phyloP scores from a whole-genome alignment of 1,140 invertebrate species.

The Pseudomyrmex cubaensis region DNA sequence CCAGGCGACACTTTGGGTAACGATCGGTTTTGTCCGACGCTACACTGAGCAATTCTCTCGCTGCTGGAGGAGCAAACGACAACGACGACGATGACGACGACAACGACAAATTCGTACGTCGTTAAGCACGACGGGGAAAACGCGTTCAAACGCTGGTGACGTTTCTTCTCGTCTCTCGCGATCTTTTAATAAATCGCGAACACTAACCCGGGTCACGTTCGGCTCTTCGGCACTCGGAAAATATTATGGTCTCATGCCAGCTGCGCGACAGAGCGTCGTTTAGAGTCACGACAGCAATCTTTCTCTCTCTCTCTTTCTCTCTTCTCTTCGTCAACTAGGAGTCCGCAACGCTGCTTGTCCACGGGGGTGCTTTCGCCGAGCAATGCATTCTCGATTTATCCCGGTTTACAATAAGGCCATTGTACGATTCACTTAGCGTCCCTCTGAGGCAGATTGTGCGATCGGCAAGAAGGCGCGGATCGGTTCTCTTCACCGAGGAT shows the following conservation, averaged over 20 bases:
- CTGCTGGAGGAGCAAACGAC: conserved; percentile 36
- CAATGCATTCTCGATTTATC: conserved; percentile 58
- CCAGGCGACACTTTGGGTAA: conserved; percentile 84
- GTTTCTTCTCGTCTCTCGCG: conserved; percentile 23
- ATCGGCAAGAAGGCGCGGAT: conserved; percentile 20
- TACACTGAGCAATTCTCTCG: conserved; percentile 26
- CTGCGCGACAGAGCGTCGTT: conserved; percentile 60
- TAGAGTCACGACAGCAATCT: conserved; percentile 35
- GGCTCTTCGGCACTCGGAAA: conserved; percentile 31
- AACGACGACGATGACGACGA: conserved; percentile 1
- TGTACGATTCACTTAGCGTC: conserved; percentile 44
- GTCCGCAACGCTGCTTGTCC: background rate
- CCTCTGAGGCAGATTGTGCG: conserved; percentile 30
- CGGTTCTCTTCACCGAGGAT: conserved; percentile 6
- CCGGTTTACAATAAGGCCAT: conserved; percentile 31
- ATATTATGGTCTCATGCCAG: conserved; percentile 60
- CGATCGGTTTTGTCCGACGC: conserved; percentile 77
- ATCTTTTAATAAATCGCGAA: conserved; percentile 71
- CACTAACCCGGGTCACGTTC: conserved; percentile 58
- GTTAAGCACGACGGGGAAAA: background rate
- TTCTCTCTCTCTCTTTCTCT: conserved; percentile 10
- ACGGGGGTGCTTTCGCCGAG: conserved; percentile 40
- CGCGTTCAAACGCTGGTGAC: conserved; percentile 35
- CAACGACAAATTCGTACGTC: conserved; percentile 37
- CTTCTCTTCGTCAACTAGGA: background rate